Percentiles rank a stretch among this genome's conserved stretches.
Conservation (phyloP, 2,797 vertebrate genomes). For the Coregonus suidteri region DNA sequence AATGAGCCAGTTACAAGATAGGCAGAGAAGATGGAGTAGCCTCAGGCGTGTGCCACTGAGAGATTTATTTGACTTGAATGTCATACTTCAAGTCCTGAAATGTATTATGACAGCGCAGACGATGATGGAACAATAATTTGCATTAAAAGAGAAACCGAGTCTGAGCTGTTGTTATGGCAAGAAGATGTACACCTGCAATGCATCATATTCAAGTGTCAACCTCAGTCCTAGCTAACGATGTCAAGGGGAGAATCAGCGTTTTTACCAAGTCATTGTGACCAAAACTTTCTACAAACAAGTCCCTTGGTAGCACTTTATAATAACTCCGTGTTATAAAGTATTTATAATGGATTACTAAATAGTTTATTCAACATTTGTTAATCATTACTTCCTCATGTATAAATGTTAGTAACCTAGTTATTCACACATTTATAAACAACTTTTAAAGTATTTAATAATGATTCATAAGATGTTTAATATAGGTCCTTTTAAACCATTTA, state of each 20-base stretch:
- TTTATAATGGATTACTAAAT: too few relatives aligned
- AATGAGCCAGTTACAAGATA: slow-evolving; percentile 56
- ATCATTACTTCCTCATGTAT: too few relatives aligned
- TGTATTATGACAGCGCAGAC: neutral
- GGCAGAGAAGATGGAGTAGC: slow-evolving; percentile 32
- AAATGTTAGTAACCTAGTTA: too few relatives aligned
- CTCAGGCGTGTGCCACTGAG: slow-evolving; percentile 11
- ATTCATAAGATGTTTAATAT: too few relatives aligned
- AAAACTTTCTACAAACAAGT: neutral
- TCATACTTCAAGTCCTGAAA: neutral
- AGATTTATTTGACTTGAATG: slow-evolving; percentile 15
- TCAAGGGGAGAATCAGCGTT: neutral
- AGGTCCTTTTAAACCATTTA: too few relatives aligned
- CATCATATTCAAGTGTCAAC: neutral
- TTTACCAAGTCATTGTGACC: neutral
- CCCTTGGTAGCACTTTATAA: neutral
- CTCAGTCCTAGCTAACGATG: neutral
- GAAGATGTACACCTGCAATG: neutral
- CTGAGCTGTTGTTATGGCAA: too few relatives aligned
- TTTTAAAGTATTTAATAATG: too few relatives aligned
- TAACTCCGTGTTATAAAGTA: too few relatives aligned
- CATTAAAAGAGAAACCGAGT: neutral
- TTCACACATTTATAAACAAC: too few relatives aligned
- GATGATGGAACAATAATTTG: neutral
- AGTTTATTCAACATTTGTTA: too few relatives aligned